These are phyloP conservation scores for Gymnorhina tibicen DNA, from an alignment of 2,113 vertebrate species.

Conservation along the genomic window DNA sequence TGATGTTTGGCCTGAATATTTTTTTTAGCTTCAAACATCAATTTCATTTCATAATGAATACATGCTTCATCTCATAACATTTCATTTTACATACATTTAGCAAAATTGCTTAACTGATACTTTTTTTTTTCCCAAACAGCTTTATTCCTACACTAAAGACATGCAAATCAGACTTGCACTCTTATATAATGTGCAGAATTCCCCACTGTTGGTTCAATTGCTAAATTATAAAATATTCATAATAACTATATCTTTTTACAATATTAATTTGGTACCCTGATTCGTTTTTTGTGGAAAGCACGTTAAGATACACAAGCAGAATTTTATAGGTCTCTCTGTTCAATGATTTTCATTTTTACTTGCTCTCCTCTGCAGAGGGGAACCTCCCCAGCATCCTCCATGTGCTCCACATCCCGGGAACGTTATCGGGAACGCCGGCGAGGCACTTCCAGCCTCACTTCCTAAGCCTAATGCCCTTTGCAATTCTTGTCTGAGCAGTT, in stretches of 20 bases:
- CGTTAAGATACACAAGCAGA: not conserved
- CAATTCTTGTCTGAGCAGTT: conserved; percentile 14
- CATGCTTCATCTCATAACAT: conserved; percentile 41
- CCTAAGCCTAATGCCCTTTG: conserved; percentile 1
- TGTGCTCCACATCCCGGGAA: rapidly evolving
- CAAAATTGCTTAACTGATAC: conserved; percentile 37
- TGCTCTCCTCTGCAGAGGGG: not conserved
- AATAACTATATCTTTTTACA: not conserved
- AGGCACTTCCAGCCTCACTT: not conserved
- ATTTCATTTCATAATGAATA: conserved; percentile 49
- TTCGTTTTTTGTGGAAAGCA: not conserved
- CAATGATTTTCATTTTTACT: not conserved
- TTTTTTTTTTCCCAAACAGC: conserved; percentile 5
- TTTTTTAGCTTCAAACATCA: conserved; percentile 57
- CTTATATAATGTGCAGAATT: not conserved
- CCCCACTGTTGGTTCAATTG: not conserved
- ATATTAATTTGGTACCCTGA: not conserved
- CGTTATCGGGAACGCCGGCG: not conserved
- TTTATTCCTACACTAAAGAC: conserved; percentile 9
- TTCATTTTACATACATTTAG: conserved; percentile 52
- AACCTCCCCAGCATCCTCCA: not conserved
- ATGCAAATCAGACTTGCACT: not conserved
- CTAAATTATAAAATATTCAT: conserved; percentile 18
- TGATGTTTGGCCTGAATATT: conserved; percentile 19
- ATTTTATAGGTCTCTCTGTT: not conserved